Evolutionary conservation across 2,797 vertebrate genomes (phyloP).

Genomic region (Hybognathus amarus): DNA sequence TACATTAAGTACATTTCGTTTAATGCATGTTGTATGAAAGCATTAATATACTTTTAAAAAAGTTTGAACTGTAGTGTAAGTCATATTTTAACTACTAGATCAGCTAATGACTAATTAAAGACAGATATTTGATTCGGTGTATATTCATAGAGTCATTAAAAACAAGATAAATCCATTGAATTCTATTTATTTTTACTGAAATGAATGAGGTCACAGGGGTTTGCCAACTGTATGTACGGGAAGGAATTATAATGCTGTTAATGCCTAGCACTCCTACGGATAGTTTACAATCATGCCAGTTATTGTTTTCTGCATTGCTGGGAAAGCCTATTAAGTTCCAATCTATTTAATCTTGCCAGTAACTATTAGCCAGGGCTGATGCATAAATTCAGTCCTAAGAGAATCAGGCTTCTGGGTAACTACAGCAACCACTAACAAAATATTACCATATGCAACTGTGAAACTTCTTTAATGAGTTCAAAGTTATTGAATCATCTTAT

Average conservation of each 20-base stretch:
- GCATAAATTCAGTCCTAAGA: background rate
- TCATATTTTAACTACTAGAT: background rate
- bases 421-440: conserved; percentile 51
- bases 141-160: background rate
- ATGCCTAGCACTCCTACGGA: background rate
- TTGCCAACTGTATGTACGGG: conserved; percentile 10
- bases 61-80: background rate
- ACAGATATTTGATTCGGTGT: background rate
- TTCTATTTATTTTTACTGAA: background rate
- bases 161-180: background rate
- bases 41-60: background rate
- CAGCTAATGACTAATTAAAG: background rate
- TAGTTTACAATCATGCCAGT: conserved; percentile 9
- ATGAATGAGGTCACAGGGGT: background rate
- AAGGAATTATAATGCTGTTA: conserved; percentile 20
- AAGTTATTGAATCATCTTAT: conserved; percentile 41
- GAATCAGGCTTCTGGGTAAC: conserved; percentile 41
- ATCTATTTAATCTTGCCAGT: conserved; percentile 22
- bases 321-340: conserved; percentile 23
- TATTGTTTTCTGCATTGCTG: conserved; percentile 24
- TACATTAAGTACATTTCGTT: background rate
- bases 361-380: background rate
- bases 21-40: background rate
- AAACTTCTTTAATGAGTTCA: conserved; percentile 43
- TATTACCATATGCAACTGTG: conserved; percentile 50